Evolutionary conservation across 2,797 vertebrate genomes (phyloP).

Genomic region (Meda fulgida): DNA sequence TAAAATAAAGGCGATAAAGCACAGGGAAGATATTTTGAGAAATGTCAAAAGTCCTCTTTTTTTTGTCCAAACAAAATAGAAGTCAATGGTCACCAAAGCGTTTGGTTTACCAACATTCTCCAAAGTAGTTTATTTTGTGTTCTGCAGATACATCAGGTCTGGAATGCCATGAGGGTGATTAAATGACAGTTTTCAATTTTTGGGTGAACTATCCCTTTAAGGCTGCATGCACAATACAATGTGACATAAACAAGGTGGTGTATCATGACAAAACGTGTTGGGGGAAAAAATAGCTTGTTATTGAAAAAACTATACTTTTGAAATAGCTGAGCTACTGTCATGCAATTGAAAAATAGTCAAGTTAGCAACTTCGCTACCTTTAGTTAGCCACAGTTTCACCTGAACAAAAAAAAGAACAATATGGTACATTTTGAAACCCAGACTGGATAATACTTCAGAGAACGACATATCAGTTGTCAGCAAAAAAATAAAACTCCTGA

Average conservation of each 20-base stretch:
- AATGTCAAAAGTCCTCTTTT: not conserved
- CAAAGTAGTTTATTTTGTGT: not conserved
- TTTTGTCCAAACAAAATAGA: not conserved
- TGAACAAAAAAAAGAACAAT: slow-evolving; percentile 7
- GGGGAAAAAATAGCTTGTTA: not conserved
- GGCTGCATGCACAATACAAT: not conserved
- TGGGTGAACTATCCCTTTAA: not conserved
- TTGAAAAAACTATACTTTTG: not conserved
- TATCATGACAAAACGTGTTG: not conserved
- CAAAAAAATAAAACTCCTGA: slow-evolving; percentile 12
- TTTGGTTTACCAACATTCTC: not conserved
- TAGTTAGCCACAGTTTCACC: slow-evolving; percentile 16
- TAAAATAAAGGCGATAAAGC: too few species aligned
- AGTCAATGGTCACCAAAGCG: not conserved
- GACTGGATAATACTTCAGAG: slow-evolving; percentile 1
- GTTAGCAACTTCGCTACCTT: not conserved
- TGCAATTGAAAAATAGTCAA: not conserved
- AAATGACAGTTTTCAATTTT: not conserved
- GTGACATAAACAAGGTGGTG: not conserved
- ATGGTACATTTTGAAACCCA: not conserved
- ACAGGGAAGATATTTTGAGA: not conserved
- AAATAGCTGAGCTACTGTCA: not conserved
- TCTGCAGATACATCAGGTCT: not conserved
- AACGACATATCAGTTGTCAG: not conserved
- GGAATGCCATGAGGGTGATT: not conserved